Conservation (phyloP, 2,888 invertebrate genomes). For the Tenthredo scrophulariae region DNA sequence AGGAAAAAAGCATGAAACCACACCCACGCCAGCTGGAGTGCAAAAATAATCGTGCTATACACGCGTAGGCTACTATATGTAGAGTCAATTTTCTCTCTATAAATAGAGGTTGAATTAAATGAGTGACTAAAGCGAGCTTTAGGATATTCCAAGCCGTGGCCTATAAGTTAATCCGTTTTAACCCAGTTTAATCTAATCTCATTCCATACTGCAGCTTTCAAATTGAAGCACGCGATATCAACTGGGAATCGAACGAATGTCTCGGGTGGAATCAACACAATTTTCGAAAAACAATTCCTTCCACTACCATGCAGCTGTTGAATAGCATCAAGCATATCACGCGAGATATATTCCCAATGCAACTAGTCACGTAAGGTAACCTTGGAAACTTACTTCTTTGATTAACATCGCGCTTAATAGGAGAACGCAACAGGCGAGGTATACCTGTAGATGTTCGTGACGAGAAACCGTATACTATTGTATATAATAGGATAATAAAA, state of each 20-base stretch:
- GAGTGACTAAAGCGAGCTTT: conserved; percentile 20
- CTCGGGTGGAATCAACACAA: neutral
- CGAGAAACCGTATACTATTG: neutral
- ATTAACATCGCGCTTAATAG: conserved; percentile 17
- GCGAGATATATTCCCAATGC: conserved; percentile 11
- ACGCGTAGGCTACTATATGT: neutral
- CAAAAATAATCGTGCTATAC: conserved; percentile 1
- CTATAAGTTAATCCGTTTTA: conserved; percentile 39
- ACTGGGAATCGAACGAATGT: conserved; percentile 17
- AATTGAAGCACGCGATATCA: conserved; percentile 35
- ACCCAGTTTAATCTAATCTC: conserved; percentile 43
- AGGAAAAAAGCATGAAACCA: neutral
- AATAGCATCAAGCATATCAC: conserved; percentile 27
- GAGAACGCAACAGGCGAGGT: conserved; percentile 31
- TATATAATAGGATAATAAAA: neutral
- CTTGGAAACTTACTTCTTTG: conserved; percentile 41
- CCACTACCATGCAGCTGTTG: neutral
- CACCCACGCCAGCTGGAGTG: neutral
- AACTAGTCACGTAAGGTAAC: conserved; percentile 41
- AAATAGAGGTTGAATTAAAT: conserved; percentile 45
- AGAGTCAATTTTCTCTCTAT: conserved; percentile 35
- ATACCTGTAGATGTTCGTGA: conserved; percentile 24
- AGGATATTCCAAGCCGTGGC: conserved; percentile 40
- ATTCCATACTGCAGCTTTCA: neutral
- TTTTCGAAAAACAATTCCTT: neutral